Conservation (phyloP, 2,797 vertebrate species). For the Mionectes olivaceus region DNA sequence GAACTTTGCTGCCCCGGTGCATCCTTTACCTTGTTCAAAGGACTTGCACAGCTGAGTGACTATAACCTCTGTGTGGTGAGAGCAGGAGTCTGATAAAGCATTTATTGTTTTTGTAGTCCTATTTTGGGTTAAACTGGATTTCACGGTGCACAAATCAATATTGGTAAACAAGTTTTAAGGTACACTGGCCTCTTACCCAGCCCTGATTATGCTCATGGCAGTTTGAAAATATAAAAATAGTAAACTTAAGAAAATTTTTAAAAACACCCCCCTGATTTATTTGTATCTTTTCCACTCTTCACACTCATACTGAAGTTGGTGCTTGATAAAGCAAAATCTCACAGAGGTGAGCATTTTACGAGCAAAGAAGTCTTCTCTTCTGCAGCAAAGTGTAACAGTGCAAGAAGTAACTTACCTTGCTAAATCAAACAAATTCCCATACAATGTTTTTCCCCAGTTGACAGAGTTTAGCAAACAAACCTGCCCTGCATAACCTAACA, state of each 20-base stretch:
- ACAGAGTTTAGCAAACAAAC: slow-evolving; percentile 58
- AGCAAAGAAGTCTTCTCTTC: neutral
- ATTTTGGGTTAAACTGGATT: neutral
- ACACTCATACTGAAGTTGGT: neutral
- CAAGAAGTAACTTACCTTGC: slow-evolving; percentile 29
- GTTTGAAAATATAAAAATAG: neutral
- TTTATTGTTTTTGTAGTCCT: neutral
- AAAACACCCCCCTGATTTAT: neutral
- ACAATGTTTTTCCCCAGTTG: slow-evolving; percentile 15
- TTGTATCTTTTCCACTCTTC: slow-evolving; percentile 19
- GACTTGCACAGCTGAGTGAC: neutral
- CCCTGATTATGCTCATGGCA: neutral
- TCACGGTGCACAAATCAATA: neutral
- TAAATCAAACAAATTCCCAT: slow-evolving; percentile 61
- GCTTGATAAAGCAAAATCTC: slow-evolving; percentile 55
- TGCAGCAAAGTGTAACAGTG: neutral
- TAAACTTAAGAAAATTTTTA: neutral
- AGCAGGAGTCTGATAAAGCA: neutral
- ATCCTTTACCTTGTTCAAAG: neutral
- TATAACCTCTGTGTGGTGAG: rapidly evolving
- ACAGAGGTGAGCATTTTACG: slow-evolving; percentile 42
- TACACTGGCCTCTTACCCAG: neutral
- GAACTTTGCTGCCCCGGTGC: neutral
- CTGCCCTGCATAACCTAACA: slow-evolving; percentile 14
- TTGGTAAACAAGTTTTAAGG: neutral